Percentiles rank a stretch among this genome's conserved stretches.
Conservation (phyloP, 2,888 invertebrate genomes). For the Pseudococcus viburni region DNA sequence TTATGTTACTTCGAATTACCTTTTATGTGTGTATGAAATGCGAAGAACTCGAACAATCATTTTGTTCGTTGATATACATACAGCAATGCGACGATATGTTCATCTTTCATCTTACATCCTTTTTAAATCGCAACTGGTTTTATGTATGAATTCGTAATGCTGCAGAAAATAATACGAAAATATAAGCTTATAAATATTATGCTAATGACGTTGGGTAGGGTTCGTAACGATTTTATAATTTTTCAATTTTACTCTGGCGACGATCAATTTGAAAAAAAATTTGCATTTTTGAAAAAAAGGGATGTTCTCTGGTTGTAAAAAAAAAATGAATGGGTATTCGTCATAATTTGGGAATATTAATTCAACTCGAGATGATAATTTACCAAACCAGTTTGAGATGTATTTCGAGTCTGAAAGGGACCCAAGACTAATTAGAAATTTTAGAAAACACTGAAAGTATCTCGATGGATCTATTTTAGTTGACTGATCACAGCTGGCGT, state of each 20-base stretch:
- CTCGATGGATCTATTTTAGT: background rate
- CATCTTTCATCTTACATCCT: slow-evolving; percentile 33
- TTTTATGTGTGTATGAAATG: slow-evolving; percentile 34
- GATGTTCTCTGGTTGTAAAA: background rate
- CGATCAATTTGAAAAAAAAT: background rate
- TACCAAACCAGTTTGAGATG: background rate
- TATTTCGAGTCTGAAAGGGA: background rate
- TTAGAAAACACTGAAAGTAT: background rate
- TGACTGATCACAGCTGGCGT: background rate
- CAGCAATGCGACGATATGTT: background rate
- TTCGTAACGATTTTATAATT: slow-evolving; percentile 14
- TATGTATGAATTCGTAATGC: background rate
- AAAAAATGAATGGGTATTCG: too few species aligned
- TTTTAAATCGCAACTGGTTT: slow-evolving; percentile 22
- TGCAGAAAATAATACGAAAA: background rate
- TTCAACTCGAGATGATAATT: background rate
- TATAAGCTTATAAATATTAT: background rate
- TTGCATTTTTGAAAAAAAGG: background rate
- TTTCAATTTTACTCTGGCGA: background rate
- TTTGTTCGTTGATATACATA: slow-evolving; percentile 42
- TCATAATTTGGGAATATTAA: background rate
- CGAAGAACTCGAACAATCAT: background rate
- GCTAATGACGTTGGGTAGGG: background rate
- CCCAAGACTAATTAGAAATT: background rate
- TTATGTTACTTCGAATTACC: slow-evolving; percentile 23